Conservation (phyloP, 2,113 vertebrate species). For the Heloderma charlesbogerti region DNA sequence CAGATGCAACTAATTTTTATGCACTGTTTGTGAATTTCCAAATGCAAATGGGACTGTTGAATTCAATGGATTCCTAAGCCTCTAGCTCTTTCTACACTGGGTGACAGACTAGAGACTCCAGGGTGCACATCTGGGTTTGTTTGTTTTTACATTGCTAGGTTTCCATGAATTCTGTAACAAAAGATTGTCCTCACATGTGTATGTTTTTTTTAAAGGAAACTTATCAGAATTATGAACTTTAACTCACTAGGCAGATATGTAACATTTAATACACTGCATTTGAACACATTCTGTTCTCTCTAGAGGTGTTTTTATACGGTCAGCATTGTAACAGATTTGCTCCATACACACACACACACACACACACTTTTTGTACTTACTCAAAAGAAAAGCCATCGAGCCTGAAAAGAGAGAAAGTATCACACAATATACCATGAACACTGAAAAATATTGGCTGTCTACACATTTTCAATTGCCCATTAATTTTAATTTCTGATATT, state of each 20-base stretch:
- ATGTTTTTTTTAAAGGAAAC: not conserved
- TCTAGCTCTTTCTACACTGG: not conserved
- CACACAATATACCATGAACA: slow-evolving; percentile 50
- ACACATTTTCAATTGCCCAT: not conserved
- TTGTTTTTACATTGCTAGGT: not conserved
- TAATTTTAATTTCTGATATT: not conserved
- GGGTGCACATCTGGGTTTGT: not conserved
- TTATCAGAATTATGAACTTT: not conserved
- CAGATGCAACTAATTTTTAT: not conserved
- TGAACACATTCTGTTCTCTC: not conserved
- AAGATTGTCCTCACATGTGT: not conserved
- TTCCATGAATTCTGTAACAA: not conserved
- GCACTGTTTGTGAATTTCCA: not conserved
- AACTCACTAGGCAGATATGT: slow-evolving; percentile 14
- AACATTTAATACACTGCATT: slow-evolving; percentile 32
- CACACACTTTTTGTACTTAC: slow-evolving; percentile 81
- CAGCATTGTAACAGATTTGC: slow-evolving; percentile 17
- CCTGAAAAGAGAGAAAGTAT: slow-evolving; percentile 83
- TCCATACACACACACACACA: not conserved
- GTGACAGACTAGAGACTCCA: not conserved
- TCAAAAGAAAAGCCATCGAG: slow-evolving; percentile 95
- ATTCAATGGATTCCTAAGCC: not conserved
- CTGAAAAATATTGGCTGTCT: not conserved
- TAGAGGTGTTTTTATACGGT: not conserved
- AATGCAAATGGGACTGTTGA: not conserved